phyloP scores from a whole-genome alignment of 1,140 invertebrate genomes.

The Hormaphis cornu region DNA sequence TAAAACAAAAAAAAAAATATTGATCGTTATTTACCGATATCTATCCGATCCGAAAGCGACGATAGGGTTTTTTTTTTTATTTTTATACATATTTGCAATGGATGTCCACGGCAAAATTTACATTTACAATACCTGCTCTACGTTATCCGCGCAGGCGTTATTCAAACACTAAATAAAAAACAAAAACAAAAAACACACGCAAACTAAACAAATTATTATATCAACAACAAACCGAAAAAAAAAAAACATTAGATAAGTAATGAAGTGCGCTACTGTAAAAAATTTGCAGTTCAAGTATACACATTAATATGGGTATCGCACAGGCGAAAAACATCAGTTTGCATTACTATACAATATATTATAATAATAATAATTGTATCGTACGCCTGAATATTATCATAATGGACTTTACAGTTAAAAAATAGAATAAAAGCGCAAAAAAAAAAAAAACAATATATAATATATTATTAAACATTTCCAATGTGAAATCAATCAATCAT shows the following conservation, averaged over 20 bases:
- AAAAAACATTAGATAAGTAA: background rate
- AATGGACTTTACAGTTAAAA: background rate
- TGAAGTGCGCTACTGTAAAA: no score
- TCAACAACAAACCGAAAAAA: background rate
- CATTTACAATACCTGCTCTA: conserved; percentile 28
- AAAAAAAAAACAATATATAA: conserved; percentile 10
- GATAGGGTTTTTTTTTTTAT: no score
- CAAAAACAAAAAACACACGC: conserved; percentile 14
- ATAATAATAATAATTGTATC: background rate
- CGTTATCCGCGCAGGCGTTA: conserved; percentile 23
- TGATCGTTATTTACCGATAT: background rate
- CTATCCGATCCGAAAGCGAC: background rate
- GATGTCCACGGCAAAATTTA: conserved; percentile 6
- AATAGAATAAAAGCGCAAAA: background rate
- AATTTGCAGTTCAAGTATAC: background rate
- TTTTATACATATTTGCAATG: background rate
- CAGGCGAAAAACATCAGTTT: background rate
- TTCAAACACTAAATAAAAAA: conserved; percentile 25
- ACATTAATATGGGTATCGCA: no score
- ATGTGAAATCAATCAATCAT: conserved; percentile 29
- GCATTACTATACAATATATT: background rate
- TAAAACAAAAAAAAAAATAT: background rate
- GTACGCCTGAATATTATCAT: background rate
- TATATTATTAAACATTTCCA: conserved; percentile 26
- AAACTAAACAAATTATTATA: conserved; percentile 11